Base-by-base conservation (phyloP, 2,888 invertebrate genomes). In the Drosophila picticornis region DNA sequence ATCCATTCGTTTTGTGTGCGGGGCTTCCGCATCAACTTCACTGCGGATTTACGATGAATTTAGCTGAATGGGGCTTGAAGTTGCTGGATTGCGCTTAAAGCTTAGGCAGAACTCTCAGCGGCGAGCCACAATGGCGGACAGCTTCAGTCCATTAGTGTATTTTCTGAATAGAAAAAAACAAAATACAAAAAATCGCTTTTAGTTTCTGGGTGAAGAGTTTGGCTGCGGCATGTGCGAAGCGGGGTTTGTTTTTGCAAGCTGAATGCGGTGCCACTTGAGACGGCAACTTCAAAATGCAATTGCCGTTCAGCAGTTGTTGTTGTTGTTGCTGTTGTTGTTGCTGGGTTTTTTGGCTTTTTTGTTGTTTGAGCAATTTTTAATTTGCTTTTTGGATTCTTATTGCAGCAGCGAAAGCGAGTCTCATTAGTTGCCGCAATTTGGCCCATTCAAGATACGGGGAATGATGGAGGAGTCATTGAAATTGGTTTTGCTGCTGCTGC, bases 221-320 rank as follows among this genome's bases (percentile, higher is more conserved):
- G 16, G 34, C 34, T 0, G 13, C 5, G 40, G 38, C 4, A 13
- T 27, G 19, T 11, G 19, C 10, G 13, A 19, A 27, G 36, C 0
- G 10, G 13, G 13, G 52, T 4, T 13, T 46, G 22, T 13, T 46
- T 7, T 9, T 25, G 46, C 46, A 46, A 2, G 22, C 11, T 34
- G 60, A 27, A 36, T 53, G 48, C 32, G 27, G 32, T 51, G 62
- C 82, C 80, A 80, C 80, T 80, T 80, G 80, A 80, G 80, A 82
- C 80, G 72, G 66, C 72, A 81, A 80, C 83, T 81, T 81, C 73
- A 81, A 83, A 83, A 83, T 83, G 80, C 83, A 80, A 80, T 80
- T 76, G 77, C 77, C 55, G 36, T 63, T 63, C 51, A 50, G 55
- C 43, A 61, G 38, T n/a, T 60, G 71, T 48, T 68, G 46, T 31